These are phyloP conservation scores for Stomatorhinus ivindoensis DNA, from an alignment of 2,113 vertebrate species.

Conservation along the genomic window DNA sequence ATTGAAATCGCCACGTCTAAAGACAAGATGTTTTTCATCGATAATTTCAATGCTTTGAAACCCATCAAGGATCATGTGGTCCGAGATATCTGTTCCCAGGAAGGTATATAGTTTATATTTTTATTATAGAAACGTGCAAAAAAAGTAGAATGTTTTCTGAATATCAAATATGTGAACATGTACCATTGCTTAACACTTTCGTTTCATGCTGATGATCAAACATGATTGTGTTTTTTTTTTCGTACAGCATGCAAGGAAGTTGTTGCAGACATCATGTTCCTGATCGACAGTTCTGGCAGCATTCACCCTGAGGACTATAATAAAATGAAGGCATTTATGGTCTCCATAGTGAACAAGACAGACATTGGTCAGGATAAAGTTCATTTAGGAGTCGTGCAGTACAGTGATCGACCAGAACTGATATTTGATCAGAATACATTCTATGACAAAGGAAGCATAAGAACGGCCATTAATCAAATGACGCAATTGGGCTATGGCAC, in stretches of 20 bases:
- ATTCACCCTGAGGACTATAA: slow-evolving; percentile 53
- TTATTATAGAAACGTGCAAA: background rate
- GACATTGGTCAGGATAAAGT: slow-evolving; percentile 49
- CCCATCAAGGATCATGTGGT: slow-evolving; percentile 62
- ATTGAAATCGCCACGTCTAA: slow-evolving; percentile 52
- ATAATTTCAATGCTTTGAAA: slow-evolving; percentile 67
- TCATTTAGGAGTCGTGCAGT: slow-evolving; percentile 71
- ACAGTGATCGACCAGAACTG: slow-evolving; percentile 42
- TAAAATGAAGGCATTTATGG: slow-evolving; percentile 70
- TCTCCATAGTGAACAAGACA: slow-evolving; percentile 52
- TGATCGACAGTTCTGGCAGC: slow-evolving; percentile 73
- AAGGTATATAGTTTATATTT: slow-evolving; percentile 46
- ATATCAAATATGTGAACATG: background rate
- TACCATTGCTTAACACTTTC: background rate
- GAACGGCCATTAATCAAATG: slow-evolving; percentile 45
- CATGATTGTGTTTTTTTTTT: background rate
- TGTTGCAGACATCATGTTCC: slow-evolving; percentile 68
- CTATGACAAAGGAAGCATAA: slow-evolving; percentile 43
- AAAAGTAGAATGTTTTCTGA: background rate
- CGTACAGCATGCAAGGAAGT: slow-evolving; percentile 62
- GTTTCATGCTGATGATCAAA: background rate
- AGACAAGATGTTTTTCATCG: slow-evolving; percentile 60
- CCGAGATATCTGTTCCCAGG: slow-evolving; percentile 64
- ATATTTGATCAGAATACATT: slow-evolving; percentile 56
- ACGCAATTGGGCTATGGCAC: slow-evolving; percentile 55